Evolutionary conservation across 2,888 invertebrate species (phyloP).

Genomic region (Magallana nippona): DNA sequence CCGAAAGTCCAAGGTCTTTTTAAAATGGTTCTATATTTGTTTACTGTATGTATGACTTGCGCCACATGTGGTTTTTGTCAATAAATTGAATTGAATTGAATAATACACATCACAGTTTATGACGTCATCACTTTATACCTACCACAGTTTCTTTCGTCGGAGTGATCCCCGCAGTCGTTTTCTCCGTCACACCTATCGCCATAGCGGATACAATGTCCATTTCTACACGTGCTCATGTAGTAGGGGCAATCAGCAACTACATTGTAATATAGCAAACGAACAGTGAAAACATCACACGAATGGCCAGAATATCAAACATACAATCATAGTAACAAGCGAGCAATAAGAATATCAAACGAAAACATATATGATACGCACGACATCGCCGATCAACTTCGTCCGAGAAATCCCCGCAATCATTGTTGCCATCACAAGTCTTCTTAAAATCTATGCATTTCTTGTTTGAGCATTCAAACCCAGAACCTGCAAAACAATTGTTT

Average conservation of each 20-base stretch:
- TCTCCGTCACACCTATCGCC: slow-evolving; percentile 42
- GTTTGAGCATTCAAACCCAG: background rate
- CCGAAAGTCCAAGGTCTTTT: too few relatives aligned
- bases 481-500: background rate
- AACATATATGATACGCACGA: background rate
- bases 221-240: slow-evolving; percentile 33
- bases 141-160: slow-evolving; percentile 60
- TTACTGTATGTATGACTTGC: too few relatives aligned
- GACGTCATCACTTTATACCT: slow-evolving; percentile 40
- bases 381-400: background rate
- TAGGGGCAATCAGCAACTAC: too few relatives aligned
- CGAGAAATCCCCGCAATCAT: slow-evolving; percentile 8
- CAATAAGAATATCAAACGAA: too few relatives aligned
- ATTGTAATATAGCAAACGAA: too few relatives aligned
- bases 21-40: too few relatives aligned
- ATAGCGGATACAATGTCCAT: slow-evolving; percentile 41
- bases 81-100: too few relatives aligned
- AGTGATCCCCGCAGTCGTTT: slow-evolving; percentile 57
- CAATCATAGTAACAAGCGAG: too few relatives aligned
- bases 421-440: background rate
- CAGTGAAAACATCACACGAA: too few relatives aligned
- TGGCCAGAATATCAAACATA: too few relatives aligned
- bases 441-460: background rate
- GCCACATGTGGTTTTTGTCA: too few relatives aligned
- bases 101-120: too few relatives aligned